Evolutionary conservation across 2,113 vertebrate genomes (phyloP), one percentile per base, ranked within the genome.

Genomic region (Chaetodon auriga): DNA sequence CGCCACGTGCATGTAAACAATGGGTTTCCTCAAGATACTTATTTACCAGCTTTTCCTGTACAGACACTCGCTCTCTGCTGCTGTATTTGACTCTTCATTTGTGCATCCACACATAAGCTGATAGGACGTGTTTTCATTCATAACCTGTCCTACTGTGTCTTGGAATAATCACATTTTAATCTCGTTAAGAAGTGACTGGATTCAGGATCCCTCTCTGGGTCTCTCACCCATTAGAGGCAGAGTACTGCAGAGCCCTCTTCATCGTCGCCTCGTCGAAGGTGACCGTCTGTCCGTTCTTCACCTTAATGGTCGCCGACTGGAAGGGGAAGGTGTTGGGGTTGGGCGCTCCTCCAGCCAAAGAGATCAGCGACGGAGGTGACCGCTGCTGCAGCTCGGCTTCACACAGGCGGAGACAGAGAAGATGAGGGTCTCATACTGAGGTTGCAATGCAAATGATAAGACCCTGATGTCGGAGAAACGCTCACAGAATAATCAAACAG

Each of bases 201-300:
- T 53, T 13, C 2, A 15, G 18, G 13, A 38, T 9, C n/a, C 10
- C 1, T 16, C 0, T 54, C 13, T 23, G 38, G 9, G 90, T 35
- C 10, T 12, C 86, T 93, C 82, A 99, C 98, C 98, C 98, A 5
- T 80, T 89, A n/a, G 96, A 97, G 35, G 93, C 88, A 0, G 97
- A 97, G 93, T 99, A 98, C 85, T 99, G 98, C 62, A 99, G 95
- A 0, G 97, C 97, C 90, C 94, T 96, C 92, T 96, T 96, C 96
- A 99, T 98, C 23, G 84, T 4, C 1, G 91, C 79, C 76, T 96
- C 95, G 1, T 95, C 94, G 75, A 99, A 96, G 5, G 91, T 92
- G 85, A 99, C 3, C 2, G 81, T 49, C 0, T 78, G 85, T 43
- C 96, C 96, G 13, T 95, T 89, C 82, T 90, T 95, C 83, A 96